Base-by-base conservation (phyloP, 2,797 vertebrate genomes). In the Acrossocheilus wenchowensis region DNA sequence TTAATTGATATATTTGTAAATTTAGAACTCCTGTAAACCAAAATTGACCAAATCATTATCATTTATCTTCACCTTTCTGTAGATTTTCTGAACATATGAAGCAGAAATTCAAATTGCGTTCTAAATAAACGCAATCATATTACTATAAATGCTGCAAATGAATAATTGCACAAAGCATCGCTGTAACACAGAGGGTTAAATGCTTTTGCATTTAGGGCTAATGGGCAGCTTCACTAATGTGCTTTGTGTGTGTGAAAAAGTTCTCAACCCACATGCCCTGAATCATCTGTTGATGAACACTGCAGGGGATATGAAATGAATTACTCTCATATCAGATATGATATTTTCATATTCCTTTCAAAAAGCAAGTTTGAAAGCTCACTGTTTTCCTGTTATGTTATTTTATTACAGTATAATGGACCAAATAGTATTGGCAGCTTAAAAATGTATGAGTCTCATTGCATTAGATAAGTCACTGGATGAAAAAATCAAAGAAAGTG, bases 321-420 rank as follows among this genome's bases (percentile, higher is more conserved):
- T 68, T 69, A 26, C 62, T 68, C 21, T 30, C 62, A 84, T 50
- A 50, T 43, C 57, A 83, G 39, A 75, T 78, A 78, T 78, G 23
- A 78, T 30, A n/a, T 26, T 78, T 69, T 84, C 45, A 78, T 26
- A 77, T 83, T 83, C 57, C 19, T 64, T 74, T 64, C 82, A 48
- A 62, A 84, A 52, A 39, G 26, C 30, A 52, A 5, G 30, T 39
- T 81, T 71, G 17, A 52, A 71, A n/a, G 62, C 45, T n/a, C 30
- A 15, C 39, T 39, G 23, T 68, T 52, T 84, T 39, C 54, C n/a
- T 14, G 36, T 82, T 30, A 9, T 30, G 50, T 6, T 68, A 26
- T 62, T 52, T 84, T 78, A 43, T 78, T 78, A 78, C 64, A 45
- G 21, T 78, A 14, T 68, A 23, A 26, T 52, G 34, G n/a, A 10